These are phyloP conservation scores for Cephus pulcher DNA, from an alignment of 2,888 invertebrate species.

Conservation along the genomic window DNA sequence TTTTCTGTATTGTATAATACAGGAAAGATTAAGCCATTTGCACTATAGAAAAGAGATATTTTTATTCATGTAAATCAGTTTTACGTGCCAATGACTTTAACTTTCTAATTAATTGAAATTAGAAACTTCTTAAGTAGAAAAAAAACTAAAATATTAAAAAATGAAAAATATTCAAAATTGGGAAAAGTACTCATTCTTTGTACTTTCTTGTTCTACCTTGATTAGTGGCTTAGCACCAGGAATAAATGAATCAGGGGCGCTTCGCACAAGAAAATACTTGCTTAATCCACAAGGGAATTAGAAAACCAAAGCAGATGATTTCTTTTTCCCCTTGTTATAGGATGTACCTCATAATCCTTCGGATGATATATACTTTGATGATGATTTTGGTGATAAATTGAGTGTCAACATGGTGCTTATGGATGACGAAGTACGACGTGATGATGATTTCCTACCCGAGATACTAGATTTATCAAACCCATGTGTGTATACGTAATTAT, in stretches of 20 bases:
- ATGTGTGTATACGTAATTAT: conserved; percentile 9
- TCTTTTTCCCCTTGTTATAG: conserved; percentile 30
- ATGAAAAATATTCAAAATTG: neutral
- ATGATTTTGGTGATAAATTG: conserved; percentile 52
- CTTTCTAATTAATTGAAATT: neutral
- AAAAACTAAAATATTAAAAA: neutral
- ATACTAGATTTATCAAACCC: conserved; percentile 29
- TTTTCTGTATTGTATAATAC: neutral
- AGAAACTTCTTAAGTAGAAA: neutral
- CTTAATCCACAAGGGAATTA: neutral
- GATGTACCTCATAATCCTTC: conserved; percentile 40
- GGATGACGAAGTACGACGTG: conserved; percentile 35
- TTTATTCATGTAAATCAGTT: neutral
- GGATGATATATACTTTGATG: conserved; percentile 57
- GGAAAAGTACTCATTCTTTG: neutral
- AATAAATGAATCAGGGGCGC: neutral
- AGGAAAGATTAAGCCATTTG: neutral
- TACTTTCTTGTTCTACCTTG: neutral
- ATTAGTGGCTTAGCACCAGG: neutral
- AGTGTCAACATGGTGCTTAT: conserved; percentile 53
- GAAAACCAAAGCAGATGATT: neutral
- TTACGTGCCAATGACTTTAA: neutral
- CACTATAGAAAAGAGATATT: neutral
- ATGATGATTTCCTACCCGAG: conserved; percentile 44
- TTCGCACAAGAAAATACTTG: neutral